Evolutionary conservation across 2,797 vertebrate species (phyloP), one percentile per base, ranked within the genome.

Genomic region (Limosa lapponica): DNA sequence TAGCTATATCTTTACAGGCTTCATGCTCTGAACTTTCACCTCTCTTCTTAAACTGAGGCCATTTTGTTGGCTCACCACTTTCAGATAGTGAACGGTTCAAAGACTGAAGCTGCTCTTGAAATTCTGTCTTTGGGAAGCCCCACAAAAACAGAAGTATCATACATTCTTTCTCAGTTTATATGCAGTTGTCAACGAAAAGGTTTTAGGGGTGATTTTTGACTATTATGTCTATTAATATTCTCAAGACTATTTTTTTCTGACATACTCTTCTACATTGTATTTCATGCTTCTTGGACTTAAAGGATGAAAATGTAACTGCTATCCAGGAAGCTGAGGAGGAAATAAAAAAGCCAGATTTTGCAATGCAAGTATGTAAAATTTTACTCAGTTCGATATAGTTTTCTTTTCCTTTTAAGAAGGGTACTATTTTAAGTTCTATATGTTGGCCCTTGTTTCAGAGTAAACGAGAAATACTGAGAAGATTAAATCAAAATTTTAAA

Each of bases 401-500:
- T 91, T 59, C 13, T 39, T 87, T 71, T 61, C 44, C 16, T 67
- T 92, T 94, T 90, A 46, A 88, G 82, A 83, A 94, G 71, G 39
- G 16, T 34, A 71, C 32, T 73, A 28, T 83, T 95, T 65, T 94
- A 90, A 82, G 46, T 79, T 14, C 11, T 37, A 18, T 8, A 10
- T 34, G 4, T 91, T 90, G 55, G 32, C 58, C 16, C 37, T 90
- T 46, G 13, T 97, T 97, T 94, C 97, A 99, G 99, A 99, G 92
- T 97, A 99, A 99, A 87, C 98, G 98, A 96, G 98, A 99, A 97
- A 99, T 99, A 97, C 97, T 99, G 28, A 98, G 97, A 80, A 98
- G 99, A 95, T 98, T 99, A 51, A 99, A 99, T 97, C 98, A 99
- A 96, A 99, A 99, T 97, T 96, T 99, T 79, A 99, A 99, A 98